Evolutionary conservation across 1,140 invertebrate genomes (phyloP).

Genomic region (Pteromalus puparum): DNA sequence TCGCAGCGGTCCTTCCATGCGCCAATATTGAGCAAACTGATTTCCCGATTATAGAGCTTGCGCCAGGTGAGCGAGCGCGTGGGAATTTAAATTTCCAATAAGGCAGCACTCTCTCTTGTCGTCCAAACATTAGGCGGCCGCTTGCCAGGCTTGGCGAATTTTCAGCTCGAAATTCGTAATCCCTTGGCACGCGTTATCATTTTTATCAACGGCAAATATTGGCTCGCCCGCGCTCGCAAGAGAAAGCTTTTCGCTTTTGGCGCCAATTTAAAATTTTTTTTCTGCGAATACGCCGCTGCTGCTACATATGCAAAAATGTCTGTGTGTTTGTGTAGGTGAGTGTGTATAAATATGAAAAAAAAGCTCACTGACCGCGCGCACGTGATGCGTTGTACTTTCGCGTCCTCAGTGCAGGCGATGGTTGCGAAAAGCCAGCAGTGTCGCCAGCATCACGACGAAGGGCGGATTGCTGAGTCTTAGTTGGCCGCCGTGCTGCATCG

Average conservation of each 20-base stretch:
- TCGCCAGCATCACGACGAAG: constrained; percentile 73
- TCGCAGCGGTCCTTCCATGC: no score
- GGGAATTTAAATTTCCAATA: not conserved
- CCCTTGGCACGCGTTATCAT: constrained; percentile 20
- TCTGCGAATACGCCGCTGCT: no score
- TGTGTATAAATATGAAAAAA: not conserved
- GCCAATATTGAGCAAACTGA: not conserved
- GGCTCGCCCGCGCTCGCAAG: no score
- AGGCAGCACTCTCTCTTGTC: not conserved
- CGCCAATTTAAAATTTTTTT: not conserved
- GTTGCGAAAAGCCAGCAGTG: constrained; percentile 71
- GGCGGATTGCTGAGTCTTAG: constrained; percentile 74
- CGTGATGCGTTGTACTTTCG: constrained; percentile 25
- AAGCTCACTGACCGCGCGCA: constrained; percentile 4
- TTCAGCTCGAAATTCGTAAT: not conserved
- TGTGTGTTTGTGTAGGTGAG: not conserved
- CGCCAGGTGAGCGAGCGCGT: not conserved
- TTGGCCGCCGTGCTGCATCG: constrained; percentile 85
- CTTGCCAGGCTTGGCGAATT: not conserved
- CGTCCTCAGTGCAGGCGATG: constrained; percentile 64
- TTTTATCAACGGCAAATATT: constrained; percentile 23
- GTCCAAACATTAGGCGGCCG: not conserved
- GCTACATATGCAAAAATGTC: no score
- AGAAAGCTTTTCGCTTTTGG: not conserved
- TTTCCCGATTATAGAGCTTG: not conserved